A percentile compares a stretch with the other conserved stretches of the same genome.
These are phyloP conservation scores for Drosophila nikananu DNA, from an alignment of 1,140 invertebrate genomes.

Conservation along the genomic window DNA sequence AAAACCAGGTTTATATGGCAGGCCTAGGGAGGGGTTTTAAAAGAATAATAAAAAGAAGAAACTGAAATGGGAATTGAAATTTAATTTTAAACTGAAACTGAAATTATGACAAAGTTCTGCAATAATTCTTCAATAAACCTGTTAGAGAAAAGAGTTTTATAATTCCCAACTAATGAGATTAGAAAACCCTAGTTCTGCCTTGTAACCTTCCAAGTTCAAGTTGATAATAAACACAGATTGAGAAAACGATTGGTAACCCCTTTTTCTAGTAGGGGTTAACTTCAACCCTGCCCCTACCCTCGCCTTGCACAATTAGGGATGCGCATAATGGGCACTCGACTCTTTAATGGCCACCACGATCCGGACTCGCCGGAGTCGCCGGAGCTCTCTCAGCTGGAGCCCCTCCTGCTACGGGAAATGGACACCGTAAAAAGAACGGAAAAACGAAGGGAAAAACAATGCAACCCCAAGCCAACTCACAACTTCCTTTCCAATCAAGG, in stretches of 20 bases:
- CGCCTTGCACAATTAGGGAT: constrained; percentile 36
- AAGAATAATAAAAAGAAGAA: not conserved
- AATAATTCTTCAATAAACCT: too few species aligned
- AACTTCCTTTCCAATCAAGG: constrained; percentile 80
- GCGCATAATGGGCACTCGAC: constrained; percentile 46
- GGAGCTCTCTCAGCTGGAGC: constrained; percentile 37
- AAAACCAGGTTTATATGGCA: not conserved
- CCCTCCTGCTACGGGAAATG: constrained; percentile 34
- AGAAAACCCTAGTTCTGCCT: not conserved
- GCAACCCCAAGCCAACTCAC: constrained; percentile 53
- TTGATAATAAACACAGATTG: constrained; percentile 36
- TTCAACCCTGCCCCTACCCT: not conserved
- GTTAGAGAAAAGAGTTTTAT: too few species aligned
- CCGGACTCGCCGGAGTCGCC: not conserved
- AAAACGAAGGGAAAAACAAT: constrained; percentile 44
- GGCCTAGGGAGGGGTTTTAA: not conserved
- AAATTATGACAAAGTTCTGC: not conserved
- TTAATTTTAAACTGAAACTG: too few species aligned
- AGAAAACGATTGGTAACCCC: constrained; percentile 26
- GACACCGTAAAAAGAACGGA: constrained; percentile 45
- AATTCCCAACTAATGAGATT: not conserved
- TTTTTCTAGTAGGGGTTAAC: constrained; percentile 15
- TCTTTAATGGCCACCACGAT: constrained; percentile 47
- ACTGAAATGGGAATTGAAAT: not conserved
- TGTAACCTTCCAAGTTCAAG: constrained; percentile 46